Evolutionary conservation across 2,888 invertebrate species (phyloP).

Genomic region (Tryphoninae sp.): DNA sequence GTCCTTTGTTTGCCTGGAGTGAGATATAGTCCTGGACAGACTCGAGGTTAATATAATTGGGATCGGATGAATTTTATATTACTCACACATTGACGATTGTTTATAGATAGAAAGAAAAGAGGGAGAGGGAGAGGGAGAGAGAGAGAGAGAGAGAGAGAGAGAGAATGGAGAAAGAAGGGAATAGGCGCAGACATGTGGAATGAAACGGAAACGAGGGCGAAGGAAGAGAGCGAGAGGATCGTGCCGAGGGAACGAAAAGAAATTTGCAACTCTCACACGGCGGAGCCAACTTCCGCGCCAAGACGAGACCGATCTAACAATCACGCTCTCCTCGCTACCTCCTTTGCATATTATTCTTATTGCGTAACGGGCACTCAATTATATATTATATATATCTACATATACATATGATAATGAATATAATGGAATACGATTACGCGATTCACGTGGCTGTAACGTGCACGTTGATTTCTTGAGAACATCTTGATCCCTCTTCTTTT

Average conservation of each 20-base stretch:
- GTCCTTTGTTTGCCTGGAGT: slow-evolving; percentile 59
- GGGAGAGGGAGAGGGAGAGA: neutral
- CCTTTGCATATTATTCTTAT: slow-evolving; percentile 61
- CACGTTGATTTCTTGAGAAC: slow-evolving; percentile 37
- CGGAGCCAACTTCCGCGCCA: slow-evolving; percentile 56
- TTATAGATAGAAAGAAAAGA: slow-evolving; percentile 15
- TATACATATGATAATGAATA: slow-evolving; percentile 32
- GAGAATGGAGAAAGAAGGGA: neutral
- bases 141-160: neutral
- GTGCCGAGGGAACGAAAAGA: slow-evolving; percentile 56
- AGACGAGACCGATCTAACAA: slow-evolving; percentile 64
- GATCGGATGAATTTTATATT: slow-evolving; percentile 57
- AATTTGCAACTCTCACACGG: slow-evolving; percentile 62
- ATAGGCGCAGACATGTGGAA: neutral
- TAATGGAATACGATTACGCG: slow-evolving; percentile 50
- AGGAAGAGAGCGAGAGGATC: slow-evolving; percentile 55
- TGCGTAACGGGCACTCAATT: slow-evolving; percentile 62
- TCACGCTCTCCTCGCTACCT: slow-evolving; percentile 62
- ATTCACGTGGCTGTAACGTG: slow-evolving; percentile 53
- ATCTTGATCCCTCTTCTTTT: neutral
- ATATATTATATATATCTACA: slow-evolving; percentile 45
- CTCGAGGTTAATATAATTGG: slow-evolving; percentile 3
- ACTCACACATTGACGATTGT: slow-evolving; percentile 54
- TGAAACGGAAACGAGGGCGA: slow-evolving; percentile 44
- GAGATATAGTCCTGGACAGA: slow-evolving; percentile 18